A percentile compares a stretch with the other conserved stretches of the same genome.
These are phyloP conservation scores for Mustelus asterias DNA, from an alignment of 2,113 vertebrate genomes.

Conservation along the genomic window DNA sequence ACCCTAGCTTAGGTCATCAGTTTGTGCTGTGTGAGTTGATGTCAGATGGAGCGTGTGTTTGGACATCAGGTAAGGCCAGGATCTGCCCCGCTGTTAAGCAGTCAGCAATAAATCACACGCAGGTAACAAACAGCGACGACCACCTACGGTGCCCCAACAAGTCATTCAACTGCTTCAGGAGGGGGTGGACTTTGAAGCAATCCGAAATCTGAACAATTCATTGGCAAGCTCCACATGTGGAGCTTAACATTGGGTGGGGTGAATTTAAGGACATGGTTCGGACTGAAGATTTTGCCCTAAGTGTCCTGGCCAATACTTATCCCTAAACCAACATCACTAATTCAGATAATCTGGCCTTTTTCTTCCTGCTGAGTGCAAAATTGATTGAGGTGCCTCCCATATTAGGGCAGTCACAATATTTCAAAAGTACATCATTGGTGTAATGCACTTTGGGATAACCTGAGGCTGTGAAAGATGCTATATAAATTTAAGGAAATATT, in stretches of 20 bases:
- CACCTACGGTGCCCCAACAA: background rate
- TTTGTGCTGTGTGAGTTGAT: background rate
- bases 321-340: background rate
- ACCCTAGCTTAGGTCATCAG: background rate
- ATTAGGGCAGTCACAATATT: background rate
- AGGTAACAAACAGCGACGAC: background rate
- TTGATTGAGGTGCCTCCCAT: background rate
- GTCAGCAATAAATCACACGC: background rate
- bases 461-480: background rate
- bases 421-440: background rate
- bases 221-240: background rate
- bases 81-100: background rate
- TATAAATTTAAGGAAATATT: background rate
- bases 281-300: background rate
- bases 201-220: background rate
- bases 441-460: background rate
- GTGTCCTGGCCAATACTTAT: background rate
- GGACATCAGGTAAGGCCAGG: background rate
- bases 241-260: background rate
- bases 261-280: background rate
- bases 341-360: background rate
- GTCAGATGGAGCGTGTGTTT: background rate
- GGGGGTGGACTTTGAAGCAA: background rate
- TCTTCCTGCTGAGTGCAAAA: background rate
- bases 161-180: background rate